These are phyloP conservation scores for western clawed frog (Xenopus tropicalis) DNA, from an alignment of 2,113 vertebrate genomes.

Conservation along the genomic window UCB_Xtro_10.0 CM004448.2:104135001-104135500, in stretches of 20 bases:
- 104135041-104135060: slow-evolving; percentile 43
- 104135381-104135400: too few relatives aligned
- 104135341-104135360: too few relatives aligned
- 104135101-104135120: slow-evolving; percentile 41
- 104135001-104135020: slow-evolving; percentile 45
- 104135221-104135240: slow-evolving; percentile 1
- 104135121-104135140: slow-evolving; percentile 23
- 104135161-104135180: slow-evolving; percentile 13
- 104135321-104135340: too few relatives aligned
- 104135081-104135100: slow-evolving; percentile 41
- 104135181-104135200: slow-evolving; percentile 31
- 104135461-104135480: too few relatives aligned
- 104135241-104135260: neutral
- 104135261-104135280: too few relatives aligned
- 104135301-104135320: too few relatives aligned
- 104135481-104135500: too few relatives aligned
- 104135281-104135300: too few relatives aligned
- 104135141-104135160: slow-evolving; percentile 28
- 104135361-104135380: too few relatives aligned
- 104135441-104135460: too few relatives aligned
- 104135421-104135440: too few relatives aligned
- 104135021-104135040: slow-evolving; percentile 43
- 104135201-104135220: slow-evolving; percentile 9
- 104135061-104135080: slow-evolving; percentile 46
- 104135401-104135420: too few relatives aligned